Base-by-base conservation (phyloP, 2,797 vertebrate genomes). In the Amazonetta brasiliensis region DNA sequence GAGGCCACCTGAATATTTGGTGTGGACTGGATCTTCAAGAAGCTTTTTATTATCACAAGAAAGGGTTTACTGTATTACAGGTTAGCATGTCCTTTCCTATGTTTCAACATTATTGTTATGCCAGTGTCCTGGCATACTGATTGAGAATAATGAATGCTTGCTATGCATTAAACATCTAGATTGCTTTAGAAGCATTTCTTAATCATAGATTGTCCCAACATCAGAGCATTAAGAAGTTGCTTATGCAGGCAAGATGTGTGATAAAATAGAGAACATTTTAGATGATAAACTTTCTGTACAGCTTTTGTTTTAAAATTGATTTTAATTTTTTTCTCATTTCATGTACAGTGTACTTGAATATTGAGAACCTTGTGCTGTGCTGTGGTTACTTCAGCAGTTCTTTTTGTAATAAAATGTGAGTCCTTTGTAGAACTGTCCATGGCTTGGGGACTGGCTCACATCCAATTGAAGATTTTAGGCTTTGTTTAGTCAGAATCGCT, bases 111-210 rank as follows among this genome's bases (percentile, higher is more conserved):
- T 59, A 12, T 16, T 2, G 0, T 50, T 69, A 7, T 63, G 46
- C 60, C 7, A 14, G 8, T 67, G n/a, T 85, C 35, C 23, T 85
- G 60, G n/a, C 23, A 35, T 69, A 17, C 23, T 59, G 41, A 41
- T 63, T 23, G 3, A 18, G 43, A 23, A 6, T 66, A 74, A 48
- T 35, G 23, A 73, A 39, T 74, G 35, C 39, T 92, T 85, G 23
- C 48, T 41, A 3, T 56, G 19, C 37, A 20, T 79, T 68, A 73
- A 82, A 41, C 14, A 9, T 22, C 18, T 43, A 33, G 37, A 28
- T 39, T 87, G 18, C 59, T 89, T 79, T 76, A 79, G 56, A 77
- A 77, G 8, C 19, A 33, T 82, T 79, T 84, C 28, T 84, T 56
- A 83, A 56, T 69, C 21, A 6, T 52, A 73, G 35, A 11, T 26